Conservation (phyloP, 2,888 invertebrate genomes). For the Conistra vaccinii region DNA sequence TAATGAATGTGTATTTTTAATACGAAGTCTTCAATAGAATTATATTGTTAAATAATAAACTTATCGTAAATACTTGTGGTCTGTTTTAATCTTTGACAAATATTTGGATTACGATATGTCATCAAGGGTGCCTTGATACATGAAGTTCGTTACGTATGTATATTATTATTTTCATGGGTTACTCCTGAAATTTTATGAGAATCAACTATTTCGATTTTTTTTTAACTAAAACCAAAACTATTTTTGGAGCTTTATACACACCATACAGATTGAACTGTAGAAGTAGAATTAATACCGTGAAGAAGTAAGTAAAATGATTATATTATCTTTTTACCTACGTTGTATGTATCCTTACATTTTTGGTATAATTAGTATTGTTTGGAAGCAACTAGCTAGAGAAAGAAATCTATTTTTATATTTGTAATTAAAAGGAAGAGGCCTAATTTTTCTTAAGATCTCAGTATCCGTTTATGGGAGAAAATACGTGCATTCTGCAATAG, state of each 20-base stretch:
- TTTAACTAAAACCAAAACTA: neutral
- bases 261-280: neutral
- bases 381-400: accelerated
- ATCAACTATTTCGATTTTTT: neutral
- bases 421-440: neutral
- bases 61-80: slow-evolving; percentile 37
- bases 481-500: neutral
- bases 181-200: neutral
- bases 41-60: slow-evolving; percentile 38
- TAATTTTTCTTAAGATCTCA: neutral
- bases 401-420: neutral
- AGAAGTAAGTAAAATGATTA: neutral
- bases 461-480: neutral
- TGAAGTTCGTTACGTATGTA: neutral
- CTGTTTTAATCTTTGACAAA: slow-evolving; percentile 46
- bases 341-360: neutral
- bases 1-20: slow-evolving; percentile 29
- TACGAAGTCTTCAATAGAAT: neutral
- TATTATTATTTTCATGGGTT: neutral
- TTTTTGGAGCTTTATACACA: neutral
- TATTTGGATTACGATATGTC: slow-evolving; percentile 44
- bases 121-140: slow-evolving; percentile 9
- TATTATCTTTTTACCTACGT: neutral
- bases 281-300: neutral
- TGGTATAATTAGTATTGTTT: neutral